Evolutionary conservation across 1,140 invertebrate species (phyloP).

Genomic region (Drosophila pruinosa): DNA sequence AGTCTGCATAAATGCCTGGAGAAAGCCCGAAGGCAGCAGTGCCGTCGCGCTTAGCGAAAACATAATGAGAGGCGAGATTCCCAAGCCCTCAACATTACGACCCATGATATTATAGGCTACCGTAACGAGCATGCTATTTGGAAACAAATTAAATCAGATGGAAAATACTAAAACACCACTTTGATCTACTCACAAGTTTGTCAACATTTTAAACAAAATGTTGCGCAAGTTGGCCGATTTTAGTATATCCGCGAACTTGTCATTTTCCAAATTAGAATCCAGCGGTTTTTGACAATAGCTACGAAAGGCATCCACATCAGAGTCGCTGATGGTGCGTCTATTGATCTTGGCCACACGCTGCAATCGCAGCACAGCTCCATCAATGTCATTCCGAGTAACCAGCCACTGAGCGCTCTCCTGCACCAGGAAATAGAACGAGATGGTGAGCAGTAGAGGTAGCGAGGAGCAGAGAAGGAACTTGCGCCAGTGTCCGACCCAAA

Average conservation of each 20-base stretch:
- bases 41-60: conserved; percentile 84
- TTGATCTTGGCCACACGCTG: conserved; percentile 85
- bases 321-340: conserved; percentile 73
- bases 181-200: not conserved
- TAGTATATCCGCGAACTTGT: conserved; percentile 46
- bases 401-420: conserved; percentile 87
- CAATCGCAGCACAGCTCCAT: conserved; percentile 84
- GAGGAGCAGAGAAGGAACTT: conserved; percentile 83
- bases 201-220: not conserved
- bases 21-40: conserved; percentile 84
- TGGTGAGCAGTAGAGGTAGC: conserved; percentile 82
- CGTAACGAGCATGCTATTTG: conserved; percentile 84
- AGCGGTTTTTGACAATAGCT: conserved; percentile 42
- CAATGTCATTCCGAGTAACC: conserved; percentile 84
- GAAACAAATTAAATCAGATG: conserved; percentile 23
- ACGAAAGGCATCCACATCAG: conserved; percentile 82
- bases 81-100: conserved; percentile 84
- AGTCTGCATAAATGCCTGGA: conserved; percentile 84
- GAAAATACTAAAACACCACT: not conserved
- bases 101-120: conserved; percentile 86
- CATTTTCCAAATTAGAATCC: conserved; percentile 52
- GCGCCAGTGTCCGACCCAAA: conserved; percentile 83
- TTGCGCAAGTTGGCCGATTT: conserved; percentile 43
- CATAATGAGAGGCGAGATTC: conserved; percentile 84
- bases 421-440: conserved; percentile 83